These are phyloP conservation scores for Phymatocera aterrima DNA, from an alignment of 2,888 invertebrate species.

Conservation along the genomic window DNA sequence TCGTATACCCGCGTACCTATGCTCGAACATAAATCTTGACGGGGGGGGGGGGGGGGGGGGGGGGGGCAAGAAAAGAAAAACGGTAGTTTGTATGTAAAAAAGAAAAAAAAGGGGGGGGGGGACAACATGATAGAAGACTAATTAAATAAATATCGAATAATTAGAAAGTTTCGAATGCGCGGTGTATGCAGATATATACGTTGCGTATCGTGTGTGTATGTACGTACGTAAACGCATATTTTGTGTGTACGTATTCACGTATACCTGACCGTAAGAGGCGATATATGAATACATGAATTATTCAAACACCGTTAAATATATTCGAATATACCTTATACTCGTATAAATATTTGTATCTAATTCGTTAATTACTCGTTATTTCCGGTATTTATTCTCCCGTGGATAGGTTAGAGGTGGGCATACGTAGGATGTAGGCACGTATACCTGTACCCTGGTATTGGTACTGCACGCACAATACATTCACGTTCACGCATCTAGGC, in stretches of 20 bases:
- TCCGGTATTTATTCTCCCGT: slow-evolving; percentile 5
- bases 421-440: neutral
- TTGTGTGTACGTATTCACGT: too few species aligned
- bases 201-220: too few species aligned
- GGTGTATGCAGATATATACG: neutral
- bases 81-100: slow-evolving; percentile 3
- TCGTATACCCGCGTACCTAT: too few species aligned
- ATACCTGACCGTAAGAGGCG: too few species aligned
- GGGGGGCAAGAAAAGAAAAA: neutral
- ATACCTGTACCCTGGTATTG: too few species aligned
- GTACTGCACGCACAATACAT: too few species aligned
- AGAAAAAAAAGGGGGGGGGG: neutral
- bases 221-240: too few species aligned
- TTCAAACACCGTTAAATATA: slow-evolving; percentile 32
- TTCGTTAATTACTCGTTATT: slow-evolving; percentile 21
- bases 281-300: too few species aligned
- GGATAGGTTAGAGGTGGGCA: too few species aligned
- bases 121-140: neutral
- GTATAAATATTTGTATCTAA: slow-evolving; percentile 23
- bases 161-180: slow-evolving; percentile 25
- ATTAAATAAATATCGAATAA: slow-evolving; percentile 39
- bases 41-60: neutral
- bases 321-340: too few species aligned
- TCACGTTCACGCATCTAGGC: neutral
- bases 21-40: neutral